Evolutionary conservation across 2,888 invertebrate species (phyloP).

Genomic region (Hemistola chrysoprasaria): DNA sequence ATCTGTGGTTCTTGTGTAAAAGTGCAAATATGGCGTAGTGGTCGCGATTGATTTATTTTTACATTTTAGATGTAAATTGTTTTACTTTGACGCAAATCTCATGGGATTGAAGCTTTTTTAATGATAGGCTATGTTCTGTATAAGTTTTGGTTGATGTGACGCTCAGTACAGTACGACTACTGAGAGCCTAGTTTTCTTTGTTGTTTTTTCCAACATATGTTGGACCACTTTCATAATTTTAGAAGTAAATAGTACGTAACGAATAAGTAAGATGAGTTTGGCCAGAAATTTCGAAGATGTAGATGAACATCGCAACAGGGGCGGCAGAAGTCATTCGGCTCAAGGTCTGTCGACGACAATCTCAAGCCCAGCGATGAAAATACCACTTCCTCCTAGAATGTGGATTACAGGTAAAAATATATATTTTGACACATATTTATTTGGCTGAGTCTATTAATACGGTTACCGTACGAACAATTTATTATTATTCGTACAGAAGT

Average conservation of each 20-base stretch:
- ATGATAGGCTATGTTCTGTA: too few species aligned
- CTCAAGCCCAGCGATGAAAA: constrained; percentile 67
- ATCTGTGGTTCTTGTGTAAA: constrained; percentile 30
- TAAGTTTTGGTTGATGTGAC: constrained; percentile 33
- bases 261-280: constrained; percentile 55
- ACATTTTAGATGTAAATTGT: constrained; percentile 69
- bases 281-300: constrained; percentile 44
- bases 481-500: too few species aligned
- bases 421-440: too few species aligned
- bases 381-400: constrained; percentile 76
- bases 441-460: too few species aligned
- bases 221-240: constrained; percentile 57
- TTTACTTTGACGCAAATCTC: constrained; percentile 72
- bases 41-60: constrained; percentile 65
- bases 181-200: constrained; percentile 50
- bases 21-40: constrained; percentile 63
- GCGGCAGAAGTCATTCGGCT: constrained; percentile 66
- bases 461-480: too few species aligned
- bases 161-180: constrained; percentile 38
- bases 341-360: constrained; percentile 63
- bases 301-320: constrained; percentile 40
- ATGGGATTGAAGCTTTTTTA: constrained; percentile 55
- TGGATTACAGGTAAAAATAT: constrained; percentile 69
- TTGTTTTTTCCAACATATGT: constrained; percentile 65
- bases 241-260: constrained; percentile 42